Conservation (phyloP, 2,888 invertebrate genomes). For the Amblyjoppa proteus region DNA sequence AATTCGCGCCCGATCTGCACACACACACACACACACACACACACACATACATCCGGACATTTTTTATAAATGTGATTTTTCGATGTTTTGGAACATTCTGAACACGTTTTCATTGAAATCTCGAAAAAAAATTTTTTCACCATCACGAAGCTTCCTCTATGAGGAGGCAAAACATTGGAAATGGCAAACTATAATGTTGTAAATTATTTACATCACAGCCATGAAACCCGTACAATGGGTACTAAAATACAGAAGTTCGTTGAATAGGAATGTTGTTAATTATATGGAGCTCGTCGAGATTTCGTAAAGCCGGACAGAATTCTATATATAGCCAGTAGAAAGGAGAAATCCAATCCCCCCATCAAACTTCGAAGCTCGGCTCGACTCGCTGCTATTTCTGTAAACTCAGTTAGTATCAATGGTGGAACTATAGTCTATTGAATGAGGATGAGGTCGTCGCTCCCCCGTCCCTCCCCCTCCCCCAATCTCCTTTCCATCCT, state of each 20-base stretch:
- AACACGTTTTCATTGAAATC: too few relatives aligned
- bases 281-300: not conserved
- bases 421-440: slow-evolving; percentile 23
- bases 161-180: too few relatives aligned
- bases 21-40: too few relatives aligned
- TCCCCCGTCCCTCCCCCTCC: too few relatives aligned
- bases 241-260: slow-evolving; percentile 15
- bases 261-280: not conserved
- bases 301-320: not conserved
- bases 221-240: not conserved
- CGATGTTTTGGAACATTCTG: too few relatives aligned
- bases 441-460: not conserved
- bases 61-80: too few relatives aligned
- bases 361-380: slow-evolving; percentile 26
- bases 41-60: too few relatives aligned
- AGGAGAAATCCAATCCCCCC: slow-evolving; percentile 41
- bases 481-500: too few relatives aligned
- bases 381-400: slow-evolving; percentile 33
- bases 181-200: too few relatives aligned
- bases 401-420: slow-evolving; percentile 44
- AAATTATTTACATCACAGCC: not conserved
- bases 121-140: too few relatives aligned
- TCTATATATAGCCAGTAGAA: slow-evolving; percentile 7
- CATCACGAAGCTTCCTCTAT: too few relatives aligned
- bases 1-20: too few relatives aligned